These are phyloP conservation scores for Euphydryas editha DNA, from an alignment of 2,888 invertebrate genomes.

Conservation along the genomic window DNA sequence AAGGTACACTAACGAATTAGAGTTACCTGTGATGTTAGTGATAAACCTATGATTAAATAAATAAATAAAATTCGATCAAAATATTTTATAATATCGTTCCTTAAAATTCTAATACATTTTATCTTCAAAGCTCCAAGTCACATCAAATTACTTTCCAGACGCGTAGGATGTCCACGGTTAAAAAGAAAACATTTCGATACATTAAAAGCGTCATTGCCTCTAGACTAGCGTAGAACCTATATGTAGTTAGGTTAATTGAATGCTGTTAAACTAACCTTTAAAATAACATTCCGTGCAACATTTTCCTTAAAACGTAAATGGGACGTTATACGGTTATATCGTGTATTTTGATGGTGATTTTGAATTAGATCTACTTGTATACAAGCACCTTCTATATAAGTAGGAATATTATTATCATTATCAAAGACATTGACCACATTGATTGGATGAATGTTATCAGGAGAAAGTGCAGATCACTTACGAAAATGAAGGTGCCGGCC, in stretches of 20 bases:
- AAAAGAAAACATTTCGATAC: constrained; percentile 13
- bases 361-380: constrained; percentile 19
- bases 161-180: not conserved
- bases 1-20: too few relatives aligned
- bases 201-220: constrained; percentile 17
- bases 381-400: too few relatives aligned
- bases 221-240: not conserved
- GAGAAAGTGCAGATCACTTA: too few relatives aligned
- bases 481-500: too few relatives aligned
- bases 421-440: too few relatives aligned
- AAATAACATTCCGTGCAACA: constrained; percentile 21
- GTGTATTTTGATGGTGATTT: constrained; percentile 20
- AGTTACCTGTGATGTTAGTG: too few relatives aligned
- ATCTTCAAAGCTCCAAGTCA: not conserved
- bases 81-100: not conserved
- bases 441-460: too few relatives aligned
- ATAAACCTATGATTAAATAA: too few relatives aligned
- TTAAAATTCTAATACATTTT: not conserved
- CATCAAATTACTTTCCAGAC: not conserved
- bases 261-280: constrained; percentile 19
- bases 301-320: constrained; percentile 20
- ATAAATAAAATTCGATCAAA: too few relatives aligned
- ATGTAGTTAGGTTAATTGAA: constrained; percentile 26
- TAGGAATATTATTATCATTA: too few relatives aligned
- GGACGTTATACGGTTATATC: constrained; percentile 11